Conservation (phyloP, 2,113 vertebrate genomes). For the Salvator merianae region DNA sequence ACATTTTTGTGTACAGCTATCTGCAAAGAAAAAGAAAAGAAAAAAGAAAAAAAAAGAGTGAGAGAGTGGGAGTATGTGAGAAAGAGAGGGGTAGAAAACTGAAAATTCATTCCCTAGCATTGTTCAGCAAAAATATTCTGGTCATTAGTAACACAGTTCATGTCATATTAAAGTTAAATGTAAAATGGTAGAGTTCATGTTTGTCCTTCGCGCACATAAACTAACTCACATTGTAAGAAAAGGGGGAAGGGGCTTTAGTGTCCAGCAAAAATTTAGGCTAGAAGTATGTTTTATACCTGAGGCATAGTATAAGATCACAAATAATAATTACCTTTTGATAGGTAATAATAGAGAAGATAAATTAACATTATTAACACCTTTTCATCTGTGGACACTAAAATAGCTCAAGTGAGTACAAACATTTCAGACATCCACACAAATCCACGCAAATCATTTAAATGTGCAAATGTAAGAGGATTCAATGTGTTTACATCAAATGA, state of each 20-base stretch:
- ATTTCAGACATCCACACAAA: conserved; percentile 89
- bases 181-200: conserved; percentile 77
- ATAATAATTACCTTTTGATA: conserved; percentile 50
- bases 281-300: conserved; percentile 54
- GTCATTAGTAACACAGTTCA: conserved; percentile 86
- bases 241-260: conserved; percentile 75
- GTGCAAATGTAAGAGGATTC: conserved; percentile 98
- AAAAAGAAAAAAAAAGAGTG: not conserved
- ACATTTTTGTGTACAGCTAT: conserved; percentile 90
- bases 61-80: too few species aligned
- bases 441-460: conserved; percentile 92
- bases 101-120: conserved; percentile 81
- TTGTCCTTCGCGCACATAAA: conserved; percentile 78
- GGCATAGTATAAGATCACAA: conserved; percentile 35
- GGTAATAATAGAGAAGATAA: conserved; percentile 66
- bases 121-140: conserved; percentile 77
- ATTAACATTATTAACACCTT: conserved; percentile 71
- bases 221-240: conserved; percentile 73
- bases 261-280: conserved; percentile 75
- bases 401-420: conserved; percentile 89
- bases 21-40: conserved; percentile 74
- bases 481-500: conserved; percentile 99
- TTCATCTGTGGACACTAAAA: conserved; percentile 92
- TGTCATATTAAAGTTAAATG: conserved; percentile 84
- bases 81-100: conserved; percentile 9